These are phyloP conservation scores for Leptinotarsa defecta DNA, from an alignment of 1,140 invertebrate species.

Conservation along the genomic window DNA sequence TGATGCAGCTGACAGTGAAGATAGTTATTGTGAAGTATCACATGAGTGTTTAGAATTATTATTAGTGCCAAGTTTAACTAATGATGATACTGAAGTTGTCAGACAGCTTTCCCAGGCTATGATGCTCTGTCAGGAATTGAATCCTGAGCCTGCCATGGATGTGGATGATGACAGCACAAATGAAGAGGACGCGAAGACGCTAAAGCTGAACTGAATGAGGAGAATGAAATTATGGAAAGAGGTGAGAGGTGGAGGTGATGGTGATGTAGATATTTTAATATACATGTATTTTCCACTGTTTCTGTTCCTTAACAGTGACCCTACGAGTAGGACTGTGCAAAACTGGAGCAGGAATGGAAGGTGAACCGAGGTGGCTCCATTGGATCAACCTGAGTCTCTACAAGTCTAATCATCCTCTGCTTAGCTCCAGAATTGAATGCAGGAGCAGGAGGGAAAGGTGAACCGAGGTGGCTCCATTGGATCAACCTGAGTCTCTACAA, in stretches of 20 bases:
- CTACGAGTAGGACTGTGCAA: constrained; percentile 97
- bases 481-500: constrained; percentile 95
- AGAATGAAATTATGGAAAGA: constrained; percentile 31
- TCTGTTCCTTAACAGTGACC: constrained; percentile 97
- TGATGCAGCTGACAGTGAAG: constrained; percentile 56
- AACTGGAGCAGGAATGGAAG: constrained; percentile 94
- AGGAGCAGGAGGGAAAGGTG: constrained; percentile 94
- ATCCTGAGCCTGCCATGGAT: constrained; percentile 51
- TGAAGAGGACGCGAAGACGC: constrained; percentile 51
- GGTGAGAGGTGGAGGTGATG: constrained; percentile 46
- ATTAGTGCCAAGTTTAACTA: constrained; percentile 64
- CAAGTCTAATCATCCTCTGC: constrained; percentile 95
- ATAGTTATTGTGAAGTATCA: constrained; percentile 39
- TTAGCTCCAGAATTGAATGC: too few relatives aligned
- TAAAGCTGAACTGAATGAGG: constrained; percentile 39
- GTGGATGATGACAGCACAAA: constrained; percentile 43
- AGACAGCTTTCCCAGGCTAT: constrained; percentile 72
- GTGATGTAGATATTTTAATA: constrained; percentile 73
- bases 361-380: constrained; percentile 99
- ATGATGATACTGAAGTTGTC: constrained; percentile 57
- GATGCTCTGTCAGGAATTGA: constrained; percentile 53
- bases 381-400: constrained; percentile 94
- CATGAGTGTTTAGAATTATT: constrained; percentile 63
- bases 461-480: constrained; percentile 99
- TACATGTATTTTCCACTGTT: constrained; percentile 99